Evolutionary conservation across 2,113 vertebrate species (phyloP), one percentile per base, ranked within the genome.

Genomic region (Peucedramus taeniatus): DNA sequence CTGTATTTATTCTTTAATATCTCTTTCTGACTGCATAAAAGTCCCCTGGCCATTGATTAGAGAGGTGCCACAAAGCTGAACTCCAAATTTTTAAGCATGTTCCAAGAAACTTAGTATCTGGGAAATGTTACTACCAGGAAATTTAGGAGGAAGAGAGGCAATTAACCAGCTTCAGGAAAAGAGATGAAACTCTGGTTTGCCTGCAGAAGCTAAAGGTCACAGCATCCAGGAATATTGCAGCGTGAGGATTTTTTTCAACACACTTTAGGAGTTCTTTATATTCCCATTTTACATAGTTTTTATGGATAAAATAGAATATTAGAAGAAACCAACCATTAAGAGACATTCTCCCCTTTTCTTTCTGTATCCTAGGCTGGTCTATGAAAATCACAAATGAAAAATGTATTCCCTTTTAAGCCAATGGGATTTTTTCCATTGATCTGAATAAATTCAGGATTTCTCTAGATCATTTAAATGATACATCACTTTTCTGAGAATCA

Each of bases 301-400:
- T 37, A 69, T 54, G 20, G 45, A 61, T 92, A 80, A 86, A 90
- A 80, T 20, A 69, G 72, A 90, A 45, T 63, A 77, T 54, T 63
- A 65, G 63, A 93, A 54, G 54, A 86, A 90, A 77, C 11, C 39
- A 42, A 50, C 33, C 1, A 0, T 63, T 86, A 82, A 51, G 75
- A 79, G n/a, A 69, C 27, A 65, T 20, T 40, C n/a, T 91, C 44
- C 31, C 24, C 76, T 82, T 57, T 81, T 70, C 60, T 54, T 90
- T 69, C 64, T 28, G 40, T 66, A 50, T 86, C 44, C 44, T 50
- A 71, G 20, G 40, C 71, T 47, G 22, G 49, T 69, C 61, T 53
- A 11, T 24, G 63, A 96, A 94, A 94, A 91, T 69, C 53, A 76
- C 91, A 87, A 82, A 82, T 71, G 27, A 84, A 81, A 89, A 91